Base-by-base conservation (phyloP, 2,113 vertebrate genomes). In the Xyliphius kryptos region DNA sequence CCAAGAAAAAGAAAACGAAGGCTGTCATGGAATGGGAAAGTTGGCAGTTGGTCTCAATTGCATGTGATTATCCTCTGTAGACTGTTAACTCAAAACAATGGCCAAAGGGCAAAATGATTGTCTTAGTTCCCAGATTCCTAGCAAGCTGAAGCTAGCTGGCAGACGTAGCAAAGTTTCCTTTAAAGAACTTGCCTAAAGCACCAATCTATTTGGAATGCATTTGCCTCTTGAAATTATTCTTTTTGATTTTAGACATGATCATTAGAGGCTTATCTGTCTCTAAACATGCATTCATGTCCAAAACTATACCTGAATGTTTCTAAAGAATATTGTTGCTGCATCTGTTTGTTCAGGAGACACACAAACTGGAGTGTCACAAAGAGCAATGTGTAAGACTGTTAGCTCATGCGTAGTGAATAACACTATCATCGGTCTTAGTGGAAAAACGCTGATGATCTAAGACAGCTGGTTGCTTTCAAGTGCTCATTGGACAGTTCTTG, bases 141-240 rank as follows among this genome's bases (percentile, higher is more conserved):
- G 79, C 81, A 82, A 77, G 81, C 66, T 61, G 68, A 61, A 77
- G 74, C 82, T 75, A 61, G 71, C 67, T 56, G 72, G 66, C 50
- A 51, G 65, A 52, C 56, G 16, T 53, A 60, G 21, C 57, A 46
- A 21, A 61, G 7, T 63, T 59, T 60, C 41, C 47, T 50, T 47
- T 48, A 51, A 64, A 68, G 53, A 40, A 55, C 71, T 32, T 65
- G 56, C 71, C 66, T 22, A 40, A 55, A 65, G 66, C 61, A 41
- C 22, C 56, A 38, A 40, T 56, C 21, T 36, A 21, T 15, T 53
- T 37, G 56, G 48, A 53, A 26, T 55, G 65, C 37, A 37, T 38
- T 72, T 59, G 60, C 26, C 51, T 51, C n/a, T 50, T 64, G 66
- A 56, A 60, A 68, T 41, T 17, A 14, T 54, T 67, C 22, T 43